Evolutionary conservation across 2,888 invertebrate genomes (phyloP).

Genomic region (Acanthosepion pharaonis): DNA sequence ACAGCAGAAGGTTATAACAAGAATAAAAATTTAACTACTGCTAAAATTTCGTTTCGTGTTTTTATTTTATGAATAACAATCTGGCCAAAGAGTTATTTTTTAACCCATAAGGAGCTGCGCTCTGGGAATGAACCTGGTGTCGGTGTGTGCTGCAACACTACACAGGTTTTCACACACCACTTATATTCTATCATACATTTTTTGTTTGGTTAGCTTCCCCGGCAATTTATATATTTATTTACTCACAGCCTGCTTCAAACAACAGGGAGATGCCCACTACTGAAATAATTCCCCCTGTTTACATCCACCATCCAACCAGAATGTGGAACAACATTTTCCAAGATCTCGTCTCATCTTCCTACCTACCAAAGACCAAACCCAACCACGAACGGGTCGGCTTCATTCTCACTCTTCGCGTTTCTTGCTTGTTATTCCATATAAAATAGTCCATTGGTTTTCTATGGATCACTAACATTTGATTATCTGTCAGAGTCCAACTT

Average conservation of each 20-base stretch:
- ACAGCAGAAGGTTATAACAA: too few relatives aligned
- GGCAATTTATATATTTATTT: neutral
- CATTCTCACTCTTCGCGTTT: neutral
- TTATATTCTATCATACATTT: neutral
- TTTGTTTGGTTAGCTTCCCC: neutral
- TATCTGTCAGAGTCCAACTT: conserved; percentile 33
- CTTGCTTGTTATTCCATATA: neutral
- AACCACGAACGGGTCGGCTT: neutral
- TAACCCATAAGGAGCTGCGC: too few relatives aligned
- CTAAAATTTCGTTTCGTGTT: too few relatives aligned
- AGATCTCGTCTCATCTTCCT: neutral
- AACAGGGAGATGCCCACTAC: neutral
- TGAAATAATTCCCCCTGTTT: neutral
- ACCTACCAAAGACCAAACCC: neutral
- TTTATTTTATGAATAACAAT: too few relatives aligned
- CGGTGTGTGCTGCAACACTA: too few relatives aligned
- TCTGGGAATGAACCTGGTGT: too few relatives aligned
- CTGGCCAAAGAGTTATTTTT: too few relatives aligned
- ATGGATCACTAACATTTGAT: neutral
- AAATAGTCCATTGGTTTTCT: neutral
- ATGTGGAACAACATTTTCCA: neutral
- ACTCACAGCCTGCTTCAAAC: neutral
- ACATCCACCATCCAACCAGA: neutral
- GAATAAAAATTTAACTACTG: too few relatives aligned
- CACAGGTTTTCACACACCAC: too few relatives aligned